Percentiles rank a stretch among this genome's conserved stretches.
phyloP scores from a whole-genome alignment of 2,888 invertebrate species.

The Branchipolynoe longqiensis region DNA sequence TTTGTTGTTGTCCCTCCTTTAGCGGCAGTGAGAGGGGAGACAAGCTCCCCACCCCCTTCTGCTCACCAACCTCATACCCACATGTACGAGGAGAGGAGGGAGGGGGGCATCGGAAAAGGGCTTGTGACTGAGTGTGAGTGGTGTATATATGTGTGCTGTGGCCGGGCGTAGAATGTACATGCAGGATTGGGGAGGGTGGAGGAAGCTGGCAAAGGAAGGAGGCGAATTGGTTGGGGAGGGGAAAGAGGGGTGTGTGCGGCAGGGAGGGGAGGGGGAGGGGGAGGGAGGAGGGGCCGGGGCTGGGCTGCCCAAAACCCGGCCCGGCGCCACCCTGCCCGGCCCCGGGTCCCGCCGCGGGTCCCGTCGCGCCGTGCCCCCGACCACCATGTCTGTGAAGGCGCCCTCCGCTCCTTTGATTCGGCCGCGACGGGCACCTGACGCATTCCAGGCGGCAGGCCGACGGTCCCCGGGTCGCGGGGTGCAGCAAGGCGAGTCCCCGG shows the following conservation, averaged over 20 bases:
- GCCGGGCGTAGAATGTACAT: too few species aligned
- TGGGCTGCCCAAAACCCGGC: not conserved
- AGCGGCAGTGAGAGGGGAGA: conserved; percentile 2
- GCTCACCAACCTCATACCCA: too few species aligned
- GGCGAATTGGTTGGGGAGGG: too few species aligned
- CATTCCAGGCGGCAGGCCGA: conserved; percentile 4
- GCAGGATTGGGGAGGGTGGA: too few species aligned
- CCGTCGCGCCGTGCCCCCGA: not conserved
- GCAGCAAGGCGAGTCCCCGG: not conserved
- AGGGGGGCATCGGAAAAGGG: too few species aligned
- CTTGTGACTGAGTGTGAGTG: too few species aligned
- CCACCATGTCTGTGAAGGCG: too few species aligned
- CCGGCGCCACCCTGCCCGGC: not conserved
- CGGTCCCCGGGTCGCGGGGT: conserved; percentile 28
- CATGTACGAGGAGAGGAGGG: too few species aligned
- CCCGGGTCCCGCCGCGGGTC: not conserved
- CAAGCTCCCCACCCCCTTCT: too few species aligned
- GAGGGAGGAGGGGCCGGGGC: not conserved
- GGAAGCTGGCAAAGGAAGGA: too few species aligned
- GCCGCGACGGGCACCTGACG: not conserved
- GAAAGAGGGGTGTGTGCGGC: too few species aligned
- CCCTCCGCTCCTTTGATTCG: conserved; percentile 33
- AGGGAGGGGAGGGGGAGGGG: not conserved
- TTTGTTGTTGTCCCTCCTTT: not conserved
- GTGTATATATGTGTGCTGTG: too few species aligned